Evolutionary conservation across 1,140 invertebrate species (phyloP).

Genomic region (Drosophila oshimai): DNA sequence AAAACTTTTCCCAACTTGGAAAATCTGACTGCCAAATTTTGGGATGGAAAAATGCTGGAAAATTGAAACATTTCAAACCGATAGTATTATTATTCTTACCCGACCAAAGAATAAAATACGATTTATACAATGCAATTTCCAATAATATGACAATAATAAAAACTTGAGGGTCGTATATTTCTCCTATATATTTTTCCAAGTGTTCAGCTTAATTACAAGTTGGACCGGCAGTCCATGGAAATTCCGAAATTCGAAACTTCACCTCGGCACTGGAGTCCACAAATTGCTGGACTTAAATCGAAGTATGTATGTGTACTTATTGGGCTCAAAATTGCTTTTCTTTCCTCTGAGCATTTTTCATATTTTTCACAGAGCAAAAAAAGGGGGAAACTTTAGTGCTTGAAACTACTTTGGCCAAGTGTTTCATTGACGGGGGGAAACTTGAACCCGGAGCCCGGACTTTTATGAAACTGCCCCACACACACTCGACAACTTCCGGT

Average conservation of each 20-base stretch:
- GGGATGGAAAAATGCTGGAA: neutral
- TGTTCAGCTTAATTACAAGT: neutral
- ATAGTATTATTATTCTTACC: no score
- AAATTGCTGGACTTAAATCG: neutral
- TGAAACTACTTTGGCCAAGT: slow-evolving; percentile 24
- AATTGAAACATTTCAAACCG: neutral
- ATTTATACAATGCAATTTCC: no score
- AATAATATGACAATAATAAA: no score
- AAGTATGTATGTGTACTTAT: neutral
- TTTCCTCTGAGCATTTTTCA: neutral
- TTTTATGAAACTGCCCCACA: slow-evolving; percentile 33
- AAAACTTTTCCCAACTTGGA: neutral
- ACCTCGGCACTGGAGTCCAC: neutral
- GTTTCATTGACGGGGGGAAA: slow-evolving; percentile 14
- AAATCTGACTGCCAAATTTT: neutral
- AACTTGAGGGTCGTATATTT: no score
- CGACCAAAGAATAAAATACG: no score
- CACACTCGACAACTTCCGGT: slow-evolving; percentile 59
- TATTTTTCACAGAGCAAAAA: neutral
- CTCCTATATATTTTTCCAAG: no score
- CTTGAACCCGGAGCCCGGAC: slow-evolving; percentile 15
- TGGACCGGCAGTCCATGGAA: neutral
- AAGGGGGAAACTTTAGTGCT: slow-evolving; percentile 2
- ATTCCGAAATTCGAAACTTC: neutral
- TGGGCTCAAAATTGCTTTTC: neutral